Conservation (phyloP, 2,113 vertebrate species). For the Pteropus alecto region DNA sequence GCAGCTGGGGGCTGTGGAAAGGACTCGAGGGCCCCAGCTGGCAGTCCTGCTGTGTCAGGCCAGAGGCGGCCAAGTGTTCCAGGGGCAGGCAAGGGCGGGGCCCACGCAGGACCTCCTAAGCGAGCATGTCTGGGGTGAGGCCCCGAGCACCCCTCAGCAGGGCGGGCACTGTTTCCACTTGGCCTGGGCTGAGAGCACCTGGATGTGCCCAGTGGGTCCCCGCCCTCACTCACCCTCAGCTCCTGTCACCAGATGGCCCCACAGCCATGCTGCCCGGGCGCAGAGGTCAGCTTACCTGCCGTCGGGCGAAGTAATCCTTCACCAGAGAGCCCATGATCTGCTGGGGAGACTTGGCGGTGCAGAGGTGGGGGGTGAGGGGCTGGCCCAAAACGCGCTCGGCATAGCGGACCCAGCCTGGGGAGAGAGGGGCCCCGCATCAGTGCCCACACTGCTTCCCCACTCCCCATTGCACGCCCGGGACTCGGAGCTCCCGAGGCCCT, state of each 20-base stretch:
- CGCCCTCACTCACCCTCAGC: not conserved
- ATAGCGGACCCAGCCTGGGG: conserved; percentile 95
- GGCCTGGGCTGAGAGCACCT: no score
- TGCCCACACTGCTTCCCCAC: not conserved
- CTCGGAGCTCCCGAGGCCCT: not conserved
- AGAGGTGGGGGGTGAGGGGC: conserved; percentile 93
- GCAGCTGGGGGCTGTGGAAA: not conserved
- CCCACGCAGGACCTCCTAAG: not conserved
- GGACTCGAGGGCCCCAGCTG: no score
- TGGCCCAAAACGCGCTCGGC: conserved; percentile 93
- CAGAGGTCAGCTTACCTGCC: conserved; percentile 85
- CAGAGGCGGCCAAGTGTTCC: not conserved
- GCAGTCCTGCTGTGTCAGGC: not conserved
- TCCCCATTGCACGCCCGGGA: not conserved
- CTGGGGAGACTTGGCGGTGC: conserved; percentile 95
- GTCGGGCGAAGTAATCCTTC: conserved; percentile 94
- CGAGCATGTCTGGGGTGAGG: not conserved
- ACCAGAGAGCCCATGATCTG: conserved; percentile 97
- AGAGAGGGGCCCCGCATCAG: not conserved
- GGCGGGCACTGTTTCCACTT: not conserved
- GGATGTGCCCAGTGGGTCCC: no score
- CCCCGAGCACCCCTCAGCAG: not conserved
- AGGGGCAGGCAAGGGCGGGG: not conserved
- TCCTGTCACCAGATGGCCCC: not conserved
- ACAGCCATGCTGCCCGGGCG: fast-evolving